Base-by-base conservation (phyloP, 2,888 invertebrate species). In the Oegoconia quadripuncta region DNA sequence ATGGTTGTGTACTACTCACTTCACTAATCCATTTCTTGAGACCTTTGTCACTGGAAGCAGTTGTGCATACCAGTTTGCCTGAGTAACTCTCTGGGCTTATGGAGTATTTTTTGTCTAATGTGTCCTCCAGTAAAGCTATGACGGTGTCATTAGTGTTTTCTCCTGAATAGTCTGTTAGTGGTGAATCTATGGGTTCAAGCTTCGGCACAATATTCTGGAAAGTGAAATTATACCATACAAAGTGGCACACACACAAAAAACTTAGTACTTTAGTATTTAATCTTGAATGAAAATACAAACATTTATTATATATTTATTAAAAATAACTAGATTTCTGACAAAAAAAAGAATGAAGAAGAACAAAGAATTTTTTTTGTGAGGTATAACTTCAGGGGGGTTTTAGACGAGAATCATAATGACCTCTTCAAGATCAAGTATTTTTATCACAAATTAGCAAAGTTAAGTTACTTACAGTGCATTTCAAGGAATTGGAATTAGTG, bases 1-100 rank as follows among this genome's bases (percentile, higher is more conserved):
- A 80, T 1, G 84, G 84, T 28, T 86, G 83, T 0, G 87, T 86
- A 49, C 84, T 86, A 38, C 74, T 86, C 0, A 87, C 87, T 80
- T 87, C 87, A 6, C 64, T 79, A 2, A 77, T 74, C 73, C 80
- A 80, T 44, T 76, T 87, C 39, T 79, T 86, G 9, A 74, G 62
- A 42, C 50, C 61, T 27, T 63, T 54, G 7, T 82, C 76, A 35
- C 46, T 66, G 1, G 59, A 45, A 1, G 44, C 52, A 1, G 48
- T 57, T 1, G 54, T 56, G 34, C 59, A 59, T 5, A 63, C 50
- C 0, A 62, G 47, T 48, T 76, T 86, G 3, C 59, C 64, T 0
- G 66, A 56, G 11, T 67, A 48, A 29, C 46, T 63, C 23, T 78
- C 78, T 0, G 68, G 53, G 39, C 48, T 73, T 1, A 68, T 45